These are phyloP conservation scores for Seriola rivoliana DNA, from an alignment of 2,113 vertebrate genomes.

Conservation along the genomic window DNA sequence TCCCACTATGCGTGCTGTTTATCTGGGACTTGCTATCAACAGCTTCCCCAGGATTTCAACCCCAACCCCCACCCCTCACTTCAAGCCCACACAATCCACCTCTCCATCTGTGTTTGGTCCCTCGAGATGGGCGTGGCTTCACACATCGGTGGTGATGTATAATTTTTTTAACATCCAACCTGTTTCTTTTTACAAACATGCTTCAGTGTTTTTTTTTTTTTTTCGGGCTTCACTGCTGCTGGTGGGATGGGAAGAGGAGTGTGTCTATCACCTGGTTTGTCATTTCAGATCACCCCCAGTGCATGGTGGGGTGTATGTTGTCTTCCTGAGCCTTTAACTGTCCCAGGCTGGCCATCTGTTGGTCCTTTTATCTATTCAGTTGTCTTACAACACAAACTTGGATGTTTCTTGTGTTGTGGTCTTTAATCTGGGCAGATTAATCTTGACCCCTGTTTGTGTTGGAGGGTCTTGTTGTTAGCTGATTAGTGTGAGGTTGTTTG, in stretches of 20 bases:
- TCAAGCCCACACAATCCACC: neutral
- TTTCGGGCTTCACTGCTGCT: neutral
- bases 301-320: neutral
- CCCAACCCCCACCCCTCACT: neutral
- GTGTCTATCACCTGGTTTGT: neutral
- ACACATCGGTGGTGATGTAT: conserved; percentile 28
- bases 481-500: conserved; percentile 45
- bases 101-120: conserved; percentile 39
- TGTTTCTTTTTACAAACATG: neutral
- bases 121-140: conserved; percentile 43
- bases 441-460: conserved; percentile 29
- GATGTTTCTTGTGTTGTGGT: conserved; percentile 1
- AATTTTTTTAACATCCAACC: too few species aligned
- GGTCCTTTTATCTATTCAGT: neutral
- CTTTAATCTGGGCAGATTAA: conserved; percentile 51
- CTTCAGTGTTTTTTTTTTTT: neutral
- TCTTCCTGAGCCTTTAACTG: neutral
- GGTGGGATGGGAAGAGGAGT: neutral
- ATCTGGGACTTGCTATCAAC: neutral
- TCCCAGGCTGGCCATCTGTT: conserved; percentile 28
- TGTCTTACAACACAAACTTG: conserved; percentile 1
- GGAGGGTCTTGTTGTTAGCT: conserved; percentile 39
- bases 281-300: neutral
- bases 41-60: neutral
- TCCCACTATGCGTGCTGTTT: conserved; percentile 18